phyloP scores from a whole-genome alignment of 2,797 vertebrate species.

The Anguilla pacifica region DNA sequence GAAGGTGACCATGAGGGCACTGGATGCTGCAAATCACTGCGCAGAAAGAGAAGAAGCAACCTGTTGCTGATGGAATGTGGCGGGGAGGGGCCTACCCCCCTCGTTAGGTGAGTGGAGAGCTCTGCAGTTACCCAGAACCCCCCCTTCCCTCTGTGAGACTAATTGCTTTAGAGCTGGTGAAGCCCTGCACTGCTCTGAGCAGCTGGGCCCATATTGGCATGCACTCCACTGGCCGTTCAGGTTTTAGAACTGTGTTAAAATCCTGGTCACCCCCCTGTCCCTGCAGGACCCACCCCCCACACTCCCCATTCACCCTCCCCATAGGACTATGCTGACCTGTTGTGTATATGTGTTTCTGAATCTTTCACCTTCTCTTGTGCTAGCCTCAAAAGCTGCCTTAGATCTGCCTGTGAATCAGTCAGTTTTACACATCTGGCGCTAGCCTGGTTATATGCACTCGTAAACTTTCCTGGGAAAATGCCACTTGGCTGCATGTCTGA shows the following conservation, averaged over 20 bases:
- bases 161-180: conserved; percentile 63
- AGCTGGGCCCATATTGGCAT: conserved; percentile 29
- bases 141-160: conserved; percentile 57
- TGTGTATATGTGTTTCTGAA: not conserved
- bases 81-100: conserved; percentile 49
- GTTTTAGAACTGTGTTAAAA: conserved; percentile 24
- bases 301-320: not conserved
- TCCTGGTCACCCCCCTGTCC: conserved; percentile 33
- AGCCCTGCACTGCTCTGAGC: conserved; percentile 43
- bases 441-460: not conserved
- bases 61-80: conserved; percentile 40
- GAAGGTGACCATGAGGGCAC: conserved; percentile 73
- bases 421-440: not conserved
- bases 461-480: not conserved
- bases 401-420: not conserved
- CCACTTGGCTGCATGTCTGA: not conserved
- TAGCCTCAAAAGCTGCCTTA: not conserved
- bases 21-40: conserved; percentile 45
- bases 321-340: not conserved
- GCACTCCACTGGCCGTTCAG: conserved; percentile 63
- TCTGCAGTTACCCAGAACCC: conserved; percentile 63
- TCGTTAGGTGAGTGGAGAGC: conserved; percentile 62
- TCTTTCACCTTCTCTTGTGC: not conserved
- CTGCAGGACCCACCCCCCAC: conserved; percentile 24
- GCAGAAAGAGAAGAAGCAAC: conserved; percentile 48